Conservation (phyloP, 2,113 vertebrate genomes). For the Pampusana beccarii region DNA sequence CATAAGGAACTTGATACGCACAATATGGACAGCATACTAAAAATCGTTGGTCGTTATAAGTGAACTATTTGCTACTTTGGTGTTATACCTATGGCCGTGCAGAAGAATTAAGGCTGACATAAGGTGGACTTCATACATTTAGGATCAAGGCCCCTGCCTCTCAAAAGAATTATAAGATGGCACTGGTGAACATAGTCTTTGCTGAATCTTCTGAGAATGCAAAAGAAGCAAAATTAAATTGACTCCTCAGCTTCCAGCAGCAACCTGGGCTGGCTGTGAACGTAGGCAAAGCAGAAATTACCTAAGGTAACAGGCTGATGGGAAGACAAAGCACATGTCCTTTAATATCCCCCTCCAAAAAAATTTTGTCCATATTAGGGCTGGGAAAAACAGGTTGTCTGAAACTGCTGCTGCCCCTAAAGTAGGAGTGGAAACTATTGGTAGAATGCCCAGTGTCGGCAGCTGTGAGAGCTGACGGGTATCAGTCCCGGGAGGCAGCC, state of each 20-base stretch:
- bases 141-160: not conserved
- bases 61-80: not conserved
- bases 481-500: conserved; percentile 38
- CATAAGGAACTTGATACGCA: not conserved
- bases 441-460: conserved; percentile 54
- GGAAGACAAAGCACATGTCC: not conserved
- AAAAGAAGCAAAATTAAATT: not conserved
- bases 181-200: not conserved
- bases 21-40: not conserved
- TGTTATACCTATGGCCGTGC: not conserved
- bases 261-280: not conserved
- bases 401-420: conserved; percentile 26
- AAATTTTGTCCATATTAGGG: conserved; percentile 46
- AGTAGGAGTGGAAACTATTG: conserved; percentile 55
- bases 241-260: not conserved
- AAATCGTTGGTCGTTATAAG: not conserved
- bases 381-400: conserved; percentile 23
- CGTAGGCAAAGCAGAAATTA: not conserved
- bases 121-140: not conserved
- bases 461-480: conserved; percentile 51
- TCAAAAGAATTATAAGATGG: not conserved
- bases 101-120: not conserved
- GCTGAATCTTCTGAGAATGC: not conserved
- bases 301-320: not conserved
- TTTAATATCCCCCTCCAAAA: not conserved